Evolutionary conservation across 2,113 vertebrate genomes (phyloP), one percentile per base, ranked within the genome.

Genomic region (Herpailurus yagouaroundi): DNA sequence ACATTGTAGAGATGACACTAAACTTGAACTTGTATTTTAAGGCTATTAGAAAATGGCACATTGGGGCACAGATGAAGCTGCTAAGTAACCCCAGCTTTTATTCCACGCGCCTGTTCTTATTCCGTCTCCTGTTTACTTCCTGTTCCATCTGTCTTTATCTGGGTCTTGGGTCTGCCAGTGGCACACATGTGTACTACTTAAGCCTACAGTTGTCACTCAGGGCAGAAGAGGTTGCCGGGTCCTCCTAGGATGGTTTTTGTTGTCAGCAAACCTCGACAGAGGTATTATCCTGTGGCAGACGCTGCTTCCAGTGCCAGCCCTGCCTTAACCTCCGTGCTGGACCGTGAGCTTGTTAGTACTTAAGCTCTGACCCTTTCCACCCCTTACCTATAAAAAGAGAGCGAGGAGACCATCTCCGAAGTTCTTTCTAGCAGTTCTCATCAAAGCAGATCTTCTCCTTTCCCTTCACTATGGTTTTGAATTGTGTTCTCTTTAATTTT

Each of bases 401-500:
- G 15, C 45, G 45, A 91, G 31, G n/a, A 71, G n/a, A 33, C 31
- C 36, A 16, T 77, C 60, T 91, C 77, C 57, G 73, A 41, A 93
- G 63, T 89, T 84, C 33, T 66, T 86, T 74, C 50, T 10, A 69
- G 52, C 50, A 86, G 0, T 60, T 90, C 50, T 79, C 19, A 31
- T 14, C 38, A 36, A 89, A 52, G 64, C 23, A 31, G 14, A 15
- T 45, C 16, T 92, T 93, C 50, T 63, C 38, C 31, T 84, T 60
- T 82, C n/a, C 55, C 19, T 96, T 74, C 18, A 38, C 74, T 92
- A 5, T 82, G 86, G 55, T 86, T 77, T 77, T 95, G 15, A 94
- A 83, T 89, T 76, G 23, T 94, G 9, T 89, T 96, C 16, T 91
- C 38, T 95, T 76, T 88, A 23, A n/a, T 91, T 88, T 96, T 95